Evolutionary conservation across 1,140 invertebrate species (phyloP), one percentile per base, ranked within the genome.

Genomic region (Wasmannia auropunctata): DNA sequence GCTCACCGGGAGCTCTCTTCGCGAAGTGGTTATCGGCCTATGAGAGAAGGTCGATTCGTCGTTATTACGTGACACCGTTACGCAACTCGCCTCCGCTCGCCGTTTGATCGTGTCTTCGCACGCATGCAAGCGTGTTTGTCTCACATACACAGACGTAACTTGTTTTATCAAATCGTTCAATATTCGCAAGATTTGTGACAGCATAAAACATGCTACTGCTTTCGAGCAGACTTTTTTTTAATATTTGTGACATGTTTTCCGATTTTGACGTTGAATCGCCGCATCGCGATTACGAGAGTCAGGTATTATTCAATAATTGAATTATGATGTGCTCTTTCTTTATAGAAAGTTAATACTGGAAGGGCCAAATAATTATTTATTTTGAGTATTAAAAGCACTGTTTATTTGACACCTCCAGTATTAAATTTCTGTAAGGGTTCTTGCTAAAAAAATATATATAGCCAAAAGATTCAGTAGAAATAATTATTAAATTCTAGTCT

Each of bases 41-140:
- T 65, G 60, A 63, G 86, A 92, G 92, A 93, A 92, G 91, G 91
- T 91, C 86, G 88, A 92, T 91, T 90, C 87, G 88, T 93, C 67
- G 91, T 87, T 91, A 90, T 93, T 93, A 92, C 91, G 92, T 92
- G 91, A 92, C 92, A 91, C 89, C 77, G 80, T 93, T 93, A 91
- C 91, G 91, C 91, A 93, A 93, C 56, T 62, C 54, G 60, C 56
- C 43, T 43, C 54, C 67, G 67, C 25, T n/a, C 46, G 69, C 63
- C 40, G 84, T 81, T 65, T 56, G 60, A 77, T 65, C 54, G 31
- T 22, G 34, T 65, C 75, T 72, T 54, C 46, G 19, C 7, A 34
- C 37, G 62, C 37, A 51, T 28, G 14, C 31, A 22, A 6, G 37
- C 3, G 11, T 4, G 19, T 1, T 11, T 4, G 16, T 46, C 16